phyloP scores from a whole-genome alignment of 2,797 vertebrate species.

The Smutsia gigantea region DNA sequence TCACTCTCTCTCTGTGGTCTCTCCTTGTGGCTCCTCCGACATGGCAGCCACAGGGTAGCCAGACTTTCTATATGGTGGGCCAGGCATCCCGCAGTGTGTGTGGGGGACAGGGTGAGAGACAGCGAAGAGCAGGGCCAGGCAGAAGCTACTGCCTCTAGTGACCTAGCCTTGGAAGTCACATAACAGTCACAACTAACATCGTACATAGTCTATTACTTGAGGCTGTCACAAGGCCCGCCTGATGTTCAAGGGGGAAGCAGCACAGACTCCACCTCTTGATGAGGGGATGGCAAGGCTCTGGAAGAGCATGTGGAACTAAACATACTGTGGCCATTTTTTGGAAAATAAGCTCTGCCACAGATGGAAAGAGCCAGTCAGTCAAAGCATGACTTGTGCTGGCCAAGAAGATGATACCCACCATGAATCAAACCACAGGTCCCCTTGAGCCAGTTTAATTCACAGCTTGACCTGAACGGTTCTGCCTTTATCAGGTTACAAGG shows the following conservation, averaged over 20 bases:
- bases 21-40: not conserved
- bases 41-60: not conserved
- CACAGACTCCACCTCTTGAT: not conserved
- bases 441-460: not conserved
- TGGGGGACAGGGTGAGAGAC: not conserved
- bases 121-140: not conserved
- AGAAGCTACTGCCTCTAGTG: not conserved
- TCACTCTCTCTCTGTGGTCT: not conserved
- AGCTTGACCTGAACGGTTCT: not conserved
- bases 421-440: not conserved
- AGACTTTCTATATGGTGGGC: not conserved
- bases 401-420: not conserved
- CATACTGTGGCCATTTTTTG: not conserved
- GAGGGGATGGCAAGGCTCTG: not conserved
- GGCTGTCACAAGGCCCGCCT: not conserved
- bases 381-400: not conserved
- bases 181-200: not conserved
- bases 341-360: not conserved
- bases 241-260: not conserved
- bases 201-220: not conserved
- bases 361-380: not conserved
- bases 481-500: not conserved
- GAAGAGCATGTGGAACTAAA: not conserved
- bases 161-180: conserved; percentile 17
- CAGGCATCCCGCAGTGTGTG: not conserved